Base-by-base conservation (phyloP, 2,113 vertebrate genomes). In the Caranx melampygus region DNA sequence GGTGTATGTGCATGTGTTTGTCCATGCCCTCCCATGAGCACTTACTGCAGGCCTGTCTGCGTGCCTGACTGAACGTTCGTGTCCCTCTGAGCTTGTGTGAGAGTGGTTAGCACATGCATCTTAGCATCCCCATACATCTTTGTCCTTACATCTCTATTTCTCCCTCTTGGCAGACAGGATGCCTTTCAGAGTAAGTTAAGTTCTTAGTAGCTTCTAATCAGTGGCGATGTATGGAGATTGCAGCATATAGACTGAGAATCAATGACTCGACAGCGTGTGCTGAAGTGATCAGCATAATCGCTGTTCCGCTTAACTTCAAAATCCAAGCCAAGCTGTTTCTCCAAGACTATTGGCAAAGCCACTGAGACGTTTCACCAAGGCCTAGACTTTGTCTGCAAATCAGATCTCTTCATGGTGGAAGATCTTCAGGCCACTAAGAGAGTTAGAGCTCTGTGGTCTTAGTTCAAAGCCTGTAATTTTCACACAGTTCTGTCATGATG, bases 231-330 rank as follows among this genome's bases (percentile, higher is more conserved):
- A 88, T 87, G 66, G 88, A 75, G 78, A 90, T 81, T 79, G 80
- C 86, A 75, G 75, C 82, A 80, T 82, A 84, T 87, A 83, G 88
- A 87, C 72, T 78, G 69, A 83, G 82, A 88, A 93, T 92, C 92
- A 91, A 91, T 91, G 91, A 90, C 51, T 91, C 66, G 64, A 90
- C 89, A 83, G 83, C 51, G 87, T 90, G 90, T 90, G 87, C 78
- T 77, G 75, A 90, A 91, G 90, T 83, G 85, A 88, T 92, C 85
- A 79, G 82, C 85, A 79, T 90, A 90, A 90, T 86, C 72, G 66
- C 80, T 60, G 84, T 82, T 91, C 76, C 21, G 75, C 87, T 85
- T 87, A 78, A 79, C 78, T 84, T 90, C 42, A 88, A 90, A 88
- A 87, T 87, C 82, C 83, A 86, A 89, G 83, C 77, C 79, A 89